Evolutionary conservation across 1,140 invertebrate genomes (phyloP), one percentile per base, ranked within the genome.

Genomic region (Hormaphis cornu): DNA sequence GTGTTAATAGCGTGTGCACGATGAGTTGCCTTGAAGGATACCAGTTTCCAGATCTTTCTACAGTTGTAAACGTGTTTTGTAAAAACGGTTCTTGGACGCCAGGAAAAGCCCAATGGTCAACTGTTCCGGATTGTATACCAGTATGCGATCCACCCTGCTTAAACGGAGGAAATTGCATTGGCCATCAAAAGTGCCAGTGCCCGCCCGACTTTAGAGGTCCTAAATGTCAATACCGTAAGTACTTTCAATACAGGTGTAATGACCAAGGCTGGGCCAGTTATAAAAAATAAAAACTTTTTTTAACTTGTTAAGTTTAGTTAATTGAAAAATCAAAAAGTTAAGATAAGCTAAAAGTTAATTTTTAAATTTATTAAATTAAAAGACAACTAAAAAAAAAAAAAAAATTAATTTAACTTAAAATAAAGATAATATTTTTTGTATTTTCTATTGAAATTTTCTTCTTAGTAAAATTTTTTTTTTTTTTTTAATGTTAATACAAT

Each of bases 171-270:
- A 81, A 82, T 48, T 93, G 90, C 77, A 77, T 91, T 1, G 82
- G 85, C 1, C 81, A 84, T 10, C 87, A 91, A 76, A 79, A 83
- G 2, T 93, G 90, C 69, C 84, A 89, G 71, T 93, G 90, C 74
- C 82, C 87, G 0, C 79, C 84, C 56, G 83, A 86, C 14, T 90
- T 82, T 74, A 81, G 85, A 56, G 89, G 89, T 5, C 80, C 84
- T 1, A 84, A 85, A 71, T 91, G 89, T 73, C 88, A 91, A 80
- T 89, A 88, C 73, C 79, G 89, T 90, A 79, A 85, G 84, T 80
- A 52, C 28, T 53, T 14, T 63, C 22, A 33, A 28, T 8, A 22
- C n/a, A 20, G 5, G n/a, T 20, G 24, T 18, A 56, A 33, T 48
- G 24, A 6, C 35, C 35, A 37, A n/a, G n/a, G n/a, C n/a, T n/a